Conservation (phyloP, 2,113 vertebrate genomes). For the Passer domesticus region DNA sequence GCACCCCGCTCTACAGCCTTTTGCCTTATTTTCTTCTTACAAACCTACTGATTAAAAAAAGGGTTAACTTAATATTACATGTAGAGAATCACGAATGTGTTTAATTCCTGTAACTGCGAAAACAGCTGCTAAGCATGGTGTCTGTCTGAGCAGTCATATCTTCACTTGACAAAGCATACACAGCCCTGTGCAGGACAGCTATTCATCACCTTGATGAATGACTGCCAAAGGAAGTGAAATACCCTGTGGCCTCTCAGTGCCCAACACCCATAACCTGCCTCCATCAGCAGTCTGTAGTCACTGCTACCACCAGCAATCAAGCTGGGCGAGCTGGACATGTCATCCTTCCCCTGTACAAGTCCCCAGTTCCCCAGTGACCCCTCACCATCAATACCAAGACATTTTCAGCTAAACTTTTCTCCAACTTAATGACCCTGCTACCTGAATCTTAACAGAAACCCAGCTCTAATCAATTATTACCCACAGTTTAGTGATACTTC, state of each 20-base stretch:
- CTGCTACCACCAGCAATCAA: accelerated
- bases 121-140: background rate
- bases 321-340: background rate
- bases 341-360: background rate
- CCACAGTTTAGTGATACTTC: background rate
- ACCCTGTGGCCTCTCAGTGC: background rate
- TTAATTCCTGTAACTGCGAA: background rate
- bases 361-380: background rate
- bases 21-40: background rate
- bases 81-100: background rate
- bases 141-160: background rate
- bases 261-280: background rate
- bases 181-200: background rate
- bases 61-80: background rate
- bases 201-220: background rate
- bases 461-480: background rate
- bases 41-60: background rate
- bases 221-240: background rate
- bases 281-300: background rate
- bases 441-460: background rate
- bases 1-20: background rate
- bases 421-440: background rate
- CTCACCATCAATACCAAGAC: background rate
- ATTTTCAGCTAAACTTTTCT: background rate
- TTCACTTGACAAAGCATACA: background rate